phyloP scores from a whole-genome alignment of 2,797 vertebrate species.

The Tokudaia muenninki region DNA sequence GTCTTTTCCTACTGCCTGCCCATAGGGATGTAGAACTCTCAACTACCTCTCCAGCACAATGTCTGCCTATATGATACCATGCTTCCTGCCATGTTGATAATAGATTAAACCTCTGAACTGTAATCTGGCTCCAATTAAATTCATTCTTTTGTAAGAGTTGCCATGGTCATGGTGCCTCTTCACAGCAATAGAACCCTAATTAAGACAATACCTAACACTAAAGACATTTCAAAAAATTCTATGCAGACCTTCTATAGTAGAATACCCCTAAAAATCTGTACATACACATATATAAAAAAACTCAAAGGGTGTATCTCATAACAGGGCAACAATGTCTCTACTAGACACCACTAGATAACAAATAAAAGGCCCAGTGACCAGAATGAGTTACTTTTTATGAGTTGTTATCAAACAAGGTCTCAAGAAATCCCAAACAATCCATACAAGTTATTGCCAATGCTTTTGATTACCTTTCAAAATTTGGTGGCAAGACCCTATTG shows the following conservation, averaged over 20 bases:
- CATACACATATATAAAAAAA: background rate
- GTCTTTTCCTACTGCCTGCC: background rate
- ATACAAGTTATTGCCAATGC: background rate
- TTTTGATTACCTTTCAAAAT: background rate
- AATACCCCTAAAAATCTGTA: background rate
- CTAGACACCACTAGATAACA: background rate
- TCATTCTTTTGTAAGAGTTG: background rate
- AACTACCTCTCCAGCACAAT: background rate
- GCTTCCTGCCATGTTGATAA: background rate
- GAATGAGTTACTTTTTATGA: background rate
- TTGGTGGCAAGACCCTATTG: background rate
- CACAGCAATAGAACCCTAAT: too few relatives aligned
- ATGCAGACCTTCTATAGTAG: background rate
- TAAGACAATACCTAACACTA: background rate
- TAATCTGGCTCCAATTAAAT: background rate
- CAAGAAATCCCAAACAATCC: background rate
- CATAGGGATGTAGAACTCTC: background rate
- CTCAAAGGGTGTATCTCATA: background rate
- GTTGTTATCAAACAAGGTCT: background rate
- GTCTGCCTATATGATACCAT: background rate
- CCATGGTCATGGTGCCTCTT: too few relatives aligned
- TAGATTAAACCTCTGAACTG: background rate
- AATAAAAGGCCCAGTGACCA: background rate
- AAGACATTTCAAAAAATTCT: background rate
- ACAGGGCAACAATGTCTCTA: background rate